Percentiles rank a stretch among this genome's conserved stretches.
These are phyloP conservation scores for Campopleginae sp. DNA, from an alignment of 2,888 invertebrate species.

Conservation along the genomic window DNA sequence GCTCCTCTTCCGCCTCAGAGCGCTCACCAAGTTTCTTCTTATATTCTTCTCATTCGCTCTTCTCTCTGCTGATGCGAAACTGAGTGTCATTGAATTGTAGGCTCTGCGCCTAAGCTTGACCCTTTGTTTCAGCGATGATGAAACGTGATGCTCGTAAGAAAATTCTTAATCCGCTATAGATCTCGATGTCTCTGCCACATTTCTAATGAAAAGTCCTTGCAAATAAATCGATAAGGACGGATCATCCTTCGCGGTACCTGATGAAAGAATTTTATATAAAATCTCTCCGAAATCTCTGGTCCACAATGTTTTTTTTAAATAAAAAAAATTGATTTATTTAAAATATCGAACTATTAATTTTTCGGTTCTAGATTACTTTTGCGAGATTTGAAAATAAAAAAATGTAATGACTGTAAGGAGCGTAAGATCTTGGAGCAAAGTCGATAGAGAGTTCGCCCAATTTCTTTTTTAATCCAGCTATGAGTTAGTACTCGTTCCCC, in stretches of 20 bases:
- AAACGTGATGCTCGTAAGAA: background rate
- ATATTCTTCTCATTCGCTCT: slow-evolving; percentile 44
- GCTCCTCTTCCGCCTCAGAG: slow-evolving; percentile 62
- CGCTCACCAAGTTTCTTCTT: slow-evolving; percentile 49
- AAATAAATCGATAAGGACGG: background rate
- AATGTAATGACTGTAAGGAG: no score
- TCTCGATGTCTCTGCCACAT: background rate
- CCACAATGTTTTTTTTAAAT: no score
- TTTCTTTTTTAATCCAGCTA: background rate
- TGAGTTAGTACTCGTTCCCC: background rate
- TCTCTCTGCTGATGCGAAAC: slow-evolving; percentile 41
- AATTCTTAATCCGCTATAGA: background rate
- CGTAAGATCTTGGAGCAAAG: no score
- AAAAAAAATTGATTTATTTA: no score
- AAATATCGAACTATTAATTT: no score
- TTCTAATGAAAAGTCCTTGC: background rate
- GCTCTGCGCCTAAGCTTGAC: background rate
- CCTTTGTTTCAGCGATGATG: slow-evolving; percentile 5
- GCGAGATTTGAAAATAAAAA: no score
- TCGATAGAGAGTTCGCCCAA: background rate
- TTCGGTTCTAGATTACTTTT: no score
- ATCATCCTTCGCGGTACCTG: no score
- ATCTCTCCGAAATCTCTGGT: no score
- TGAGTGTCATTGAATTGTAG: slow-evolving; percentile 39
- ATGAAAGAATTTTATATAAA: no score